Percentiles rank a stretch among this genome's conserved stretches.
Conservation (phyloP, 2,113 vertebrate genomes). For the Catharus minimus region DNA sequence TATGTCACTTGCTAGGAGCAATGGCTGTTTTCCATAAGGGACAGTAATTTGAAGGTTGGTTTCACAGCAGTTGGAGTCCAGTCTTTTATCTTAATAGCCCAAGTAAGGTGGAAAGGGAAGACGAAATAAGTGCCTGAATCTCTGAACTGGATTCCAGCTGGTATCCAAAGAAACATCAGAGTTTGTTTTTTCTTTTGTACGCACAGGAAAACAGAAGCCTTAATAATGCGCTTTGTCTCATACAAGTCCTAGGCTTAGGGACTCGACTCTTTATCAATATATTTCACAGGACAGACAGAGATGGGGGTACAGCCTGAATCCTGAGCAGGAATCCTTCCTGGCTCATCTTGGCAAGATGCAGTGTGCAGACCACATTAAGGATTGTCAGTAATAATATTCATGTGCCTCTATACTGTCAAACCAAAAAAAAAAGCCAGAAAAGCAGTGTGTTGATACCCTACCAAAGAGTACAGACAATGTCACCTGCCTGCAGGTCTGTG, state of each 20-base stretch:
- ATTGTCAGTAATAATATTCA: not conserved
- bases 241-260: not conserved
- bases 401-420: not conserved
- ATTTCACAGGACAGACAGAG: not conserved
- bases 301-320: not conserved
- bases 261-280: not conserved
- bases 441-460: not conserved
- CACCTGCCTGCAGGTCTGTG: not conserved
- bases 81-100: not conserved
- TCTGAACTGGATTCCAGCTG: not conserved
- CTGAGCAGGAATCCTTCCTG: not conserved
- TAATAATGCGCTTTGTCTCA: not conserved
- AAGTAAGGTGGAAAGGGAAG: not conserved
- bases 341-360: not conserved
- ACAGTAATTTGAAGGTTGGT: not conserved
- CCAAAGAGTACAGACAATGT: not conserved
- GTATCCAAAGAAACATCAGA: not conserved
- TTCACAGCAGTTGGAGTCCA: not conserved
- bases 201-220: not conserved
- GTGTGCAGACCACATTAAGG: not conserved
- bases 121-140: not conserved
- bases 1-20: not conserved
- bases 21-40: not conserved
- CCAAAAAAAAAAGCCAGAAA: not conserved
- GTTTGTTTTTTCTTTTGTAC: not conserved